A percentile compares a stretch with the other conserved stretches of the same genome.
Evolutionary conservation across 2,888 invertebrate genomes (phyloP).

Genomic region (Himalopsyche kuldschensis): DNA sequence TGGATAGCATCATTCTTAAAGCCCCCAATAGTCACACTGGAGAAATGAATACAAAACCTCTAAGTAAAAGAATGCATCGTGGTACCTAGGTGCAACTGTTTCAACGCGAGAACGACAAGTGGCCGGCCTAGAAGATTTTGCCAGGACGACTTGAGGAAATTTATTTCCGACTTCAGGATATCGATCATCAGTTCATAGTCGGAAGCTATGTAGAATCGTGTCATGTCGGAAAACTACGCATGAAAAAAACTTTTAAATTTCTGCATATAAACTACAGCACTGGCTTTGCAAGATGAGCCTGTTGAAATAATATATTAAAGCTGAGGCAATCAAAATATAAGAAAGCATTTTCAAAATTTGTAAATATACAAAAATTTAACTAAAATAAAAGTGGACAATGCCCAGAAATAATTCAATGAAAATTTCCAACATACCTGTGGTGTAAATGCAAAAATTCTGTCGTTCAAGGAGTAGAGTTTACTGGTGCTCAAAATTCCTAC

Average conservation of each 20-base stretch:
- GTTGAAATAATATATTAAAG: conserved; percentile 18
- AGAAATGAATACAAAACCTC: conserved; percentile 29
- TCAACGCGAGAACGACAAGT: conserved; percentile 86
- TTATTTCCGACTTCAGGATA: conserved; percentile 94
- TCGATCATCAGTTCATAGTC: conserved; percentile 98
- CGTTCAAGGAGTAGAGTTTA: conserved; percentile 93
- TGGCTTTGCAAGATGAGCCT: no score
- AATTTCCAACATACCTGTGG: conserved; percentile 78
- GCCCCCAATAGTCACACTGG: conserved; percentile 36
- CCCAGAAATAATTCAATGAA: not conserved
- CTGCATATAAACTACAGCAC: not conserved
- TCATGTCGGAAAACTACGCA: conserved; percentile 93
- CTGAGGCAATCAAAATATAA: no score
- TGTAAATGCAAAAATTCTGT: conserved; percentile 96
- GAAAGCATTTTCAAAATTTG: no score
- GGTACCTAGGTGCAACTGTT: conserved; percentile 87
- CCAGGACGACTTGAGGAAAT: conserved; percentile 98
- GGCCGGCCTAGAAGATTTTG: conserved; percentile 97
- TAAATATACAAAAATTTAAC: not conserved
- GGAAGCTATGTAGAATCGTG: conserved; percentile 97
- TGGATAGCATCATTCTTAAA: conserved; percentile 12
- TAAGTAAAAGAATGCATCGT: conserved; percentile 9
- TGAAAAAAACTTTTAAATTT: conserved; percentile 34
- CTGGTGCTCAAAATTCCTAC: conserved; percentile 98
- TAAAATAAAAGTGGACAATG: not conserved